phyloP scores from a whole-genome alignment of 2,113 vertebrate genomes.

The Otus sunia region DNA sequence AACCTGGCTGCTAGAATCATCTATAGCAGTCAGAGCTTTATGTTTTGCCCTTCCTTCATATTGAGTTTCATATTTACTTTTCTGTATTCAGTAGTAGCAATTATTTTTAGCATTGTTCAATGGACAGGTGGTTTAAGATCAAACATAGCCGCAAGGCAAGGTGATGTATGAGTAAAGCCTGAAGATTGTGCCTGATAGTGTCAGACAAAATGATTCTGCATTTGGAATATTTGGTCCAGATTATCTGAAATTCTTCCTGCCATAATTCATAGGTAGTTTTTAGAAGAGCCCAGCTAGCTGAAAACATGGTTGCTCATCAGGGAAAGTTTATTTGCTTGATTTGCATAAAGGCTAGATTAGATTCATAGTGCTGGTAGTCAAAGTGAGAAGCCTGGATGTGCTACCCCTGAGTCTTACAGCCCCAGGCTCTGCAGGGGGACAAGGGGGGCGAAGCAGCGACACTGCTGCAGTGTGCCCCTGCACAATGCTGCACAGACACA shows the following conservation, averaged over 20 bases:
- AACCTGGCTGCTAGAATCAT: neutral
- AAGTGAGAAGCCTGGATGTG: neutral
- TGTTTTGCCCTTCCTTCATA: neutral
- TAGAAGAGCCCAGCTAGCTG: neutral
- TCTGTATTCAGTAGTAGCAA: neutral
- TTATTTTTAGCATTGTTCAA: neutral
- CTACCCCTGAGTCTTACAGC: neutral
- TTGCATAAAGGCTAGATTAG: neutral
- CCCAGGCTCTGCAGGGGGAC: neutral
- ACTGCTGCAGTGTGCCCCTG: neutral
- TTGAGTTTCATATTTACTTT: neutral
- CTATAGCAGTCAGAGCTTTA: neutral
- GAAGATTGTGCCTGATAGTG: neutral
- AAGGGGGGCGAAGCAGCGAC: neutral
- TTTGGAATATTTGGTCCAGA: neutral
- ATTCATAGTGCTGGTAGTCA: neutral
- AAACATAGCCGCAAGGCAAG: neutral
- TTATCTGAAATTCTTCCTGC: neutral
- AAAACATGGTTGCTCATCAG: neutral
- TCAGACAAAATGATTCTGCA: neutral
- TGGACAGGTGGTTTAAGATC: neutral
- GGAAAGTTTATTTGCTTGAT: neutral
- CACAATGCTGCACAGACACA: conserved; percentile 32
- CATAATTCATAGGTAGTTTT: neutral
- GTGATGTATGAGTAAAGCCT: neutral